phyloP scores from a whole-genome alignment of 2,797 vertebrate species.

The Decapterus maruadsi region DNA sequence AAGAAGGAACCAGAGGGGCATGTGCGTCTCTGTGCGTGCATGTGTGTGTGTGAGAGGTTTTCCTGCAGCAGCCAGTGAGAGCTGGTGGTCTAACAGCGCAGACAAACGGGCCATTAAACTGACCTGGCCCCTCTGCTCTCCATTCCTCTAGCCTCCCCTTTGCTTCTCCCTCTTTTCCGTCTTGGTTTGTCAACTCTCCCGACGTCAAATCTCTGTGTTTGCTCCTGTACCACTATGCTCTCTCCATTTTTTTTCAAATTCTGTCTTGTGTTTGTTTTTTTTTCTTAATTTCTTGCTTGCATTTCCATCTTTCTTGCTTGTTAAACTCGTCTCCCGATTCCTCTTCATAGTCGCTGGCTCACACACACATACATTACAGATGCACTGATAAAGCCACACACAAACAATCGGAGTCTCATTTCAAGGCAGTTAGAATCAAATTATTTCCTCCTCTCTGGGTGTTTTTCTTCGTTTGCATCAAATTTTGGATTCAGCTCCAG shows the following conservation, averaged over 20 bases:
- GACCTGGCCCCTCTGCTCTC: slow-evolving; percentile 60
- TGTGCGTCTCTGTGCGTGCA: slow-evolving; percentile 13
- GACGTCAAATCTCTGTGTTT: slow-evolving; percentile 11
- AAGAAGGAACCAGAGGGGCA: slow-evolving; percentile 39
- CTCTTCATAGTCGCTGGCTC: slow-evolving; percentile 3
- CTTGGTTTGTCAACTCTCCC: slow-evolving; percentile 43
- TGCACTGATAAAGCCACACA: neutral
- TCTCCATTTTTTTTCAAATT: slow-evolving; percentile 12
- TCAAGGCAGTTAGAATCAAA: slow-evolving; percentile 45
- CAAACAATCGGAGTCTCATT: slow-evolving; percentile 41
- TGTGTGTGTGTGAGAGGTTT: slow-evolving; percentile 47
- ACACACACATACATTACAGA: neutral
- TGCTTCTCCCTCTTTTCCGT: slow-evolving; percentile 45
- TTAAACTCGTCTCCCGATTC: slow-evolving; percentile 6
- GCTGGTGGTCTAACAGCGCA: slow-evolving; percentile 74
- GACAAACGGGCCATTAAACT: slow-evolving; percentile 79
- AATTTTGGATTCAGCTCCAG: slow-evolving; percentile 43
- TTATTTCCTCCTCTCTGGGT: slow-evolving; percentile 33
- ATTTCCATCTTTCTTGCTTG: slow-evolving; percentile 13
- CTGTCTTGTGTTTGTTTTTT: neutral
- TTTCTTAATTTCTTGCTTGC: neutral
- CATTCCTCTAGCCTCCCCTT: slow-evolving; percentile 48
- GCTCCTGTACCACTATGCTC: slow-evolving; percentile 14
- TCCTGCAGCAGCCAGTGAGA: slow-evolving; percentile 66
- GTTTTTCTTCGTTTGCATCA: slow-evolving; percentile 54